Evolutionary conservation across 1,140 invertebrate genomes (phyloP).

Genomic region (Araneus ventricosus): DNA sequence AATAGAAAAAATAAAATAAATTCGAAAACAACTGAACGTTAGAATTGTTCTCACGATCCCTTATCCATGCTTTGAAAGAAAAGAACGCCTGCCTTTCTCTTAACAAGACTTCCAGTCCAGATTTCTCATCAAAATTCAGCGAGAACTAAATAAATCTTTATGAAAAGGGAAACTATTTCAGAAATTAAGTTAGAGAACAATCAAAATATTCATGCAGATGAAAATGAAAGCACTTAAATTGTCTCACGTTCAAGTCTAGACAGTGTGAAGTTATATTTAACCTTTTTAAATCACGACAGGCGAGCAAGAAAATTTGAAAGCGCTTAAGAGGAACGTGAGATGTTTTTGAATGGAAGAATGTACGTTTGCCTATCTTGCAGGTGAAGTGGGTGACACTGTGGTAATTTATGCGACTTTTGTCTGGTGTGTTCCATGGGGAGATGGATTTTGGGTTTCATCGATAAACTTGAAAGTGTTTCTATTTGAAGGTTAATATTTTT

Average conservation of each 20-base stretch:
- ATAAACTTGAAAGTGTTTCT: no score
- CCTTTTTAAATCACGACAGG: background rate
- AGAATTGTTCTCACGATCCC: no score
- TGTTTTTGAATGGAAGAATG: background rate
- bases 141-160: background rate
- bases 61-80: no score
- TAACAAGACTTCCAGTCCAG: background rate
- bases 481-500: no score
- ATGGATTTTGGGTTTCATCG: no score
- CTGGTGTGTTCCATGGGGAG: no score
- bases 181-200: conserved; percentile 19
- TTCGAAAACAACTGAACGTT: no score
- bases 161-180: background rate
- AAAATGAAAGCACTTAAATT: background rate
- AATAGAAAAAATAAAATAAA: no score
- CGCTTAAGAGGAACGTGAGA: background rate
- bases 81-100: background rate
- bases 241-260: conserved; percentile 12
- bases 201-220: background rate
- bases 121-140: conserved; percentile 15
- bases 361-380: background rate
- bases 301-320: background rate
- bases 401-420: no score
- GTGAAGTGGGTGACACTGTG: no score
- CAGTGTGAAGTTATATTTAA: conserved; percentile 1